Percentiles rank a stretch among this genome's conserved stretches.
These are phyloP conservation scores for Ceratothoa steindachneri DNA, from an alignment of 2,888 invertebrate genomes.

Conservation along the genomic window DNA sequence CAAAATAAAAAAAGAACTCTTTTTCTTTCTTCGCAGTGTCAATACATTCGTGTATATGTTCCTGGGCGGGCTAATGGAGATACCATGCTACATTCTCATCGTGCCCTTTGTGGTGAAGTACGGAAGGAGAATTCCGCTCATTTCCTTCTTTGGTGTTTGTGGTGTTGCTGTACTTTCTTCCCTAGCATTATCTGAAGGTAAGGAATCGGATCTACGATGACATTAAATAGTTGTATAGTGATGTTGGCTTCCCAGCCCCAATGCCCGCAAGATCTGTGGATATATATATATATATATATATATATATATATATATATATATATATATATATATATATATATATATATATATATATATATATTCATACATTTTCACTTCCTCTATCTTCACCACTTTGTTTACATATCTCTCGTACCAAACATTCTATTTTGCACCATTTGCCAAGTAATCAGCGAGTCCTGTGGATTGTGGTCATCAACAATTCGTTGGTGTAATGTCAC, in stretches of 20 bases:
- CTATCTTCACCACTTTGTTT: too few relatives aligned
- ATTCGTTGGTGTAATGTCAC: too few relatives aligned
- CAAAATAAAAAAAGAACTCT: too few relatives aligned
- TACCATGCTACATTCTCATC: conserved; percentile 27
- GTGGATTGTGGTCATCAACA: too few relatives aligned
- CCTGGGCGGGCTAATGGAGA: conserved; percentile 64
- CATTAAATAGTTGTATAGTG: too few relatives aligned
- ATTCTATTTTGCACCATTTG: too few relatives aligned
- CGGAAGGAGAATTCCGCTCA: conserved; percentile 28
- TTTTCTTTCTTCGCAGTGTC: too few relatives aligned
- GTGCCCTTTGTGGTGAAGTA: conserved; percentile 25
- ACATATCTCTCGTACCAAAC: too few relatives aligned
- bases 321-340: not conserved
- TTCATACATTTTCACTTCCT: too few relatives aligned
- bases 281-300: not conserved
- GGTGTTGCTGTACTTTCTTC: conserved; percentile 21
- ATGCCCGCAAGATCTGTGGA: too few relatives aligned
- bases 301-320: not conserved
- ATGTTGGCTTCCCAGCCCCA: too few relatives aligned
- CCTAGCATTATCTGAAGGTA: conserved; percentile 25
- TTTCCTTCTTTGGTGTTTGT: conserved; percentile 17
- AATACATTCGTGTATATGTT: conserved; percentile 79
- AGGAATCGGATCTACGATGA: not conserved
- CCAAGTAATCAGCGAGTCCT: too few relatives aligned
- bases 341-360: not conserved